Conservation (phyloP, 2,113 vertebrate genomes). For the Alethe castanea region DNA sequence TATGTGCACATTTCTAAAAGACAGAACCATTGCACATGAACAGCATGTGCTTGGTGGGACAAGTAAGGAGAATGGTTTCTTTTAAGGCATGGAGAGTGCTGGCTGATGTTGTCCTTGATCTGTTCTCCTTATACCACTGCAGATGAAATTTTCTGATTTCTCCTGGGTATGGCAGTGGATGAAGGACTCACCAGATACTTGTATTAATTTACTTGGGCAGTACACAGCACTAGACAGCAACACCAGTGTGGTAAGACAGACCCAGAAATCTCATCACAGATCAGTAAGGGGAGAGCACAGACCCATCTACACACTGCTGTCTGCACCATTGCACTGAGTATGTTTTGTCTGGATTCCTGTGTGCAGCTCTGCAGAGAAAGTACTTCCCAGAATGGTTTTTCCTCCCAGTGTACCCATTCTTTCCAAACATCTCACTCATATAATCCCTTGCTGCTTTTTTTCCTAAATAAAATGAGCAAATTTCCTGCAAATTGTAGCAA, state of each 20-base stretch:
- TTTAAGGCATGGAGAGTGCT: neutral
- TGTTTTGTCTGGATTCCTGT: neutral
- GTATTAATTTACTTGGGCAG: neutral
- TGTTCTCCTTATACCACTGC: neutral
- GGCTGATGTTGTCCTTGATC: neutral
- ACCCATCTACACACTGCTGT: neutral
- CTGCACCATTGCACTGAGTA: neutral
- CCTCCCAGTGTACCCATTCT: neutral
- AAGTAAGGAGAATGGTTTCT: neutral
- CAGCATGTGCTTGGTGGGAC: neutral
- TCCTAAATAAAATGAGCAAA: neutral
- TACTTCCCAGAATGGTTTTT: neutral
- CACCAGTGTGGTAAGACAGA: accelerated
- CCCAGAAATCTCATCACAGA: neutral
- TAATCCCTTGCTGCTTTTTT: neutral
- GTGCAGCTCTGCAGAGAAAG: neutral
- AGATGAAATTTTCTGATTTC: neutral
- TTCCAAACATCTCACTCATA: neutral
- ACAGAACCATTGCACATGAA: neutral
- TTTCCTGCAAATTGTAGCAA: neutral
- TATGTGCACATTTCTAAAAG: neutral
- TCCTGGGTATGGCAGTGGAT: neutral
- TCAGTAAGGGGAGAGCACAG: neutral
- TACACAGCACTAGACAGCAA: neutral
- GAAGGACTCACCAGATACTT: neutral